Base-by-base conservation (phyloP, 23 tunicate genomes). In the Styela clava region DNA sequence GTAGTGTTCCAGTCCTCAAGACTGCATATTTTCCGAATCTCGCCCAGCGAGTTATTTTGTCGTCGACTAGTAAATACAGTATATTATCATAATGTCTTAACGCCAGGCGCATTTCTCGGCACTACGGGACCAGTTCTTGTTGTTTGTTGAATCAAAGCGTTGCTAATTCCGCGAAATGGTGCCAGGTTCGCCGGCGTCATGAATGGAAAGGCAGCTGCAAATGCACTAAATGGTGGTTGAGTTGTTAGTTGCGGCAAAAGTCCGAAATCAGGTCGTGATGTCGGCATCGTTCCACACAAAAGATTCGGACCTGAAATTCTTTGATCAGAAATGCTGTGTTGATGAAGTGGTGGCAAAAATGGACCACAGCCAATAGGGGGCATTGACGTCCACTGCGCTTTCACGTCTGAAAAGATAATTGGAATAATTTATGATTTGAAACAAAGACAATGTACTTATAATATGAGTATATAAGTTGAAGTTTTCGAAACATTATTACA, bases 161-260 rank as follows among this genome's bases (percentile, higher is more conserved):
- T 67, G 16, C 71, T 67, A 18, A 67, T 67, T 27, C 71, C 71
- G 71, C 31, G 71, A 67, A 67, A 67, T 1, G 71, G 71, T 18
- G 24, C 30, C 16, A 67, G 16, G 31, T 27, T 22, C 71, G 71
- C 71, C 71, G 71, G 31, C 23, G 71, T 67, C 31, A 67, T 67
- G 22, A 67, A 67, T 67, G 71, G 71, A 1, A 67, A 22, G 23
- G 71, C 71, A 0, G 71, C 71, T 0, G 31, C 30, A 24, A 29
- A 27, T 19, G 71, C 71, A 29, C 22, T 67, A 24, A 67, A 29
- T 67, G 71, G 71, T 18, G 71, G 31, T 18, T 67, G 71, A 67
- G 23, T 67, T 22, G 71, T 67, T 67, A 67, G 22, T 22, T 67
- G 71, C 16, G 71, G 71, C 31, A 67, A 24, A 25, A 67, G 71